Evolutionary conservation across 2,888 invertebrate species (phyloP), one percentile per base, ranked within the genome.

Genomic region (Heteropelma amictum): DNA sequence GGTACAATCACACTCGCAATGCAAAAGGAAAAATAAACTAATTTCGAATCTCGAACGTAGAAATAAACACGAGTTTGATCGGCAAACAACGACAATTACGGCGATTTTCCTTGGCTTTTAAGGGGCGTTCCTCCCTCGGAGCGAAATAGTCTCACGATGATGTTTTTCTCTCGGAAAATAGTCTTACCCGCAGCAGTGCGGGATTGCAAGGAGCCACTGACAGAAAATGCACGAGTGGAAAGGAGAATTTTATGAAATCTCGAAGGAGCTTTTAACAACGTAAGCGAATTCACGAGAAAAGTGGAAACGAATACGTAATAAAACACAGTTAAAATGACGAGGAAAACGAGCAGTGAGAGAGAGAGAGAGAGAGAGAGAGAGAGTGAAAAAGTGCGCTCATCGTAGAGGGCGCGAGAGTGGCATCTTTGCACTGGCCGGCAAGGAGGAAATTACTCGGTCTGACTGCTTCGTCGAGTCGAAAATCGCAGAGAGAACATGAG

Each of bases 391-490:
- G 69, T 10, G 33, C 4, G 33, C 33, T 10, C 10, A 10, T 6
- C n/a, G 5, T 45, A 40, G 17, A 17, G 19, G 28, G 1, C 26
- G 14, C 8, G 14, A 6, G n/a, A 38, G 45, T 38, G 40, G 35
- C 40, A 49, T 60, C 45, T 64, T 76, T 63, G 78, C 72, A 77
- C 80, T 76, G 77, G 78, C 77, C 79, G 76, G 79, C 38, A 54
- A 58, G 61, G 19, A 67, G 78, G 80, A 80, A 82, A 83, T 83
- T 79, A 83, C 79, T 80, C 76, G 78, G 79, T 80, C 67, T 77
- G 81, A 79, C 77, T 80, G 82, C 80, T 82, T 79, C 80, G 80
- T 71, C 79, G 79, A 82, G 83, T 82, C 75, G 81, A 83, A 83
- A 83, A 83, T 83, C 81, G 79, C 74, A 71, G 78, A 79, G 77